phyloP scores from a whole-genome alignment of 2,113 vertebrate species.

The human (Homo sapiens) region DNA sequence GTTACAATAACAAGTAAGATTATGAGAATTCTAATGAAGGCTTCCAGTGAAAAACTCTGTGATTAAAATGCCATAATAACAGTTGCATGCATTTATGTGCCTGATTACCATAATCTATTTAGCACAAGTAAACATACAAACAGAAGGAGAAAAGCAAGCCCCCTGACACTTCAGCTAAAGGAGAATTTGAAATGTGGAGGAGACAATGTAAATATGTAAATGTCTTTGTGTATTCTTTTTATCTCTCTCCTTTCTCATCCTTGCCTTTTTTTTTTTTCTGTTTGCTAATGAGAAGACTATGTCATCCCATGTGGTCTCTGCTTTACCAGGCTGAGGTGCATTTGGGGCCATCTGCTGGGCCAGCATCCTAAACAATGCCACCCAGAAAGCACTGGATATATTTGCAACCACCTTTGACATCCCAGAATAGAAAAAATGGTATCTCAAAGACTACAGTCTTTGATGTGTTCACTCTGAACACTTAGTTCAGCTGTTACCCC shows the following conservation, averaged over 20 bases:
- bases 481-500: constrained; percentile 80
- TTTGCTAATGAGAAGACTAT: constrained; percentile 86
- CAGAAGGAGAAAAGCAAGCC: constrained; percentile 88
- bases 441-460: constrained; percentile 58
- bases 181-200: constrained; percentile 85
- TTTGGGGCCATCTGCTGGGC: constrained; percentile 88
- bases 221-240: constrained; percentile 87
- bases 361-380: constrained; percentile 81
- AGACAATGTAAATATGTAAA: constrained; percentile 91
- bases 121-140: constrained; percentile 93
- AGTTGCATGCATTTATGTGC: constrained; percentile 91
- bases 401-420: constrained; percentile 85
- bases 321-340: constrained; percentile 80
- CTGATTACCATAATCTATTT: constrained; percentile 97
- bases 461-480: constrained; percentile 42
- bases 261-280: constrained; percentile 51
- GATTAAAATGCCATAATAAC: constrained; percentile 94
- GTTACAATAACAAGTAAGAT: constrained; percentile 94
- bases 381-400: constrained; percentile 81
- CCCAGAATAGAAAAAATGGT: constrained; percentile 52
- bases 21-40: constrained; percentile 97
- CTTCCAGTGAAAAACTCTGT: constrained; percentile 89
- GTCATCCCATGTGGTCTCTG: constrained; percentile 82
- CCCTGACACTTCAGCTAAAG: constrained; percentile 83
- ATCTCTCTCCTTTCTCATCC: constrained; percentile 82